These are phyloP conservation scores for Sebastes kiyomatsui DNA, from an alignment of 2,797 vertebrate genomes.

Conservation along the genomic window DNA sequence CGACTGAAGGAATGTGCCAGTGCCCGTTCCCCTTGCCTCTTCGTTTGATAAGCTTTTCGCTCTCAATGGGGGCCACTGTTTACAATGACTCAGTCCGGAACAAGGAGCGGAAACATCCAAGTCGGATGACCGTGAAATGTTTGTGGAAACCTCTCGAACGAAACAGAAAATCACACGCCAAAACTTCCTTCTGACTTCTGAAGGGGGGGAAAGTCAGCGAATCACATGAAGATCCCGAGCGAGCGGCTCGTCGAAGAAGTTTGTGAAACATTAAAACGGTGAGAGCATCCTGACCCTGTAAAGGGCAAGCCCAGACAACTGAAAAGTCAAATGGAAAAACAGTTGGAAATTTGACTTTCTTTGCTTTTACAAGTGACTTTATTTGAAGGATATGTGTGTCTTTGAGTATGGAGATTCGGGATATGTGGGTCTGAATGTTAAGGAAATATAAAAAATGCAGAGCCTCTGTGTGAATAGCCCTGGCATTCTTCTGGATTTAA, in stretches of 20 bases:
- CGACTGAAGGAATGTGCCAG: conserved; percentile 59
- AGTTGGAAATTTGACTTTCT: conserved; percentile 58
- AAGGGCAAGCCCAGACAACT: conserved; percentile 1
- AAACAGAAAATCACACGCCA: conserved; percentile 36
- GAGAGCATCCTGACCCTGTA: conserved; percentile 54
- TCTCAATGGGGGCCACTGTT: conserved; percentile 72
- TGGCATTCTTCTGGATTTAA: conserved; percentile 83
- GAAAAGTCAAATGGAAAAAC: conserved; percentile 44
- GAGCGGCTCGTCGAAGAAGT: conserved; percentile 15
- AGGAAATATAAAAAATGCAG: conserved; percentile 67
- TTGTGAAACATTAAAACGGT: conserved; percentile 33
- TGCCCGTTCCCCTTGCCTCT: conserved; percentile 35
- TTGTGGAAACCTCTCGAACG: conserved; percentile 48
- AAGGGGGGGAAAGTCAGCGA: conserved; percentile 23
- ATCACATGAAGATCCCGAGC: conserved; percentile 42
- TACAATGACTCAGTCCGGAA: conserved; percentile 58
- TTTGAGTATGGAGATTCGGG: conserved; percentile 48
- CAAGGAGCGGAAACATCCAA: conserved; percentile 45
- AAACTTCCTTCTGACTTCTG: conserved; percentile 28
- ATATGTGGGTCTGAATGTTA: conserved; percentile 45
- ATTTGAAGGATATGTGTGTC: conserved; percentile 71
- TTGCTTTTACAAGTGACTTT: conserved; percentile 66
- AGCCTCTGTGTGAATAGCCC: conserved; percentile 70
- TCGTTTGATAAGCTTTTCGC: conserved; percentile 62
- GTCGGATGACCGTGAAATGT: conserved; percentile 61